Evolutionary conservation across 2,113 vertebrate genomes (phyloP).

Genomic region (Garra rufa): DNA sequence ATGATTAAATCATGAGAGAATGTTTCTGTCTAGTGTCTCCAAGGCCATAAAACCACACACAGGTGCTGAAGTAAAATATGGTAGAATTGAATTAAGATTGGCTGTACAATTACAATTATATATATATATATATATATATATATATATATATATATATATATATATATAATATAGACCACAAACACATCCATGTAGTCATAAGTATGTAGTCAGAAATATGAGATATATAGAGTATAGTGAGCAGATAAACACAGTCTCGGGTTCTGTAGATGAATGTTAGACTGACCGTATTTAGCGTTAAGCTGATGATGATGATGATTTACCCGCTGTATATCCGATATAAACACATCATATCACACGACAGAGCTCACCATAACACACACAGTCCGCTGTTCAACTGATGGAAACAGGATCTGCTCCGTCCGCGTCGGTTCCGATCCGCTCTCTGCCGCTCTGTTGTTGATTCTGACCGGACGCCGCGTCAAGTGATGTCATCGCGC

Average conservation of each 20-base stretch:
- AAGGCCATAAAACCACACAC: too few species aligned
- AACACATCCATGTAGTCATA: neutral
- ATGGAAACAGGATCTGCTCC: neutral
- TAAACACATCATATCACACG: neutral
- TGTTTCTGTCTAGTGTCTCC: too few species aligned
- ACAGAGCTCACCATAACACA: neutral
- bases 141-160: too few species aligned
- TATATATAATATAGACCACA: too few species aligned
- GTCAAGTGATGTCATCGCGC: slow-evolving; percentile 15
- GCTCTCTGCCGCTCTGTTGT: neutral
- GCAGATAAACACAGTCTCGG: neutral
- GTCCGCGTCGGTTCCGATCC: neutral
- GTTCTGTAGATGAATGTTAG: neutral
- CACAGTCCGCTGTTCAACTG: neutral
- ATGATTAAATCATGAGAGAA: too few species aligned
- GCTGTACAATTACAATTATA: too few species aligned
- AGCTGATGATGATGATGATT: neutral
- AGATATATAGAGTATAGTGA: neutral
- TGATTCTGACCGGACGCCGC: neutral
- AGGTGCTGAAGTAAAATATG: neutral
- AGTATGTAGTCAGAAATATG: neutral
- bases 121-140: too few species aligned
- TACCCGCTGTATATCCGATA: neutral
- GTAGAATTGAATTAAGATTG: neutral
- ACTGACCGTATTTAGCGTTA: neutral